Evolutionary conservation across 2,888 invertebrate genomes (phyloP).

Genomic region (Ectemnius continuus): DNA sequence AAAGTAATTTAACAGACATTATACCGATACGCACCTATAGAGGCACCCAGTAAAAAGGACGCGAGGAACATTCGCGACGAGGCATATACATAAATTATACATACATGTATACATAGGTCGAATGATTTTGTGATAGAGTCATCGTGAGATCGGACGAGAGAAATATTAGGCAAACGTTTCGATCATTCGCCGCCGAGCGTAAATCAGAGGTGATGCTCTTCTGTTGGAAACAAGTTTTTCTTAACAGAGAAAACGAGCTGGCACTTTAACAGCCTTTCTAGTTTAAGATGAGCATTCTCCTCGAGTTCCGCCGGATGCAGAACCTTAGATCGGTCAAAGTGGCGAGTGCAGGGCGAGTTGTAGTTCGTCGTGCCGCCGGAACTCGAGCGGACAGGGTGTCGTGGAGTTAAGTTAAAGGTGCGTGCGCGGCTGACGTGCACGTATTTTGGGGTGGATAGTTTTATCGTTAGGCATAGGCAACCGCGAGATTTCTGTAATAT

Average conservation of each 20-base stretch:
- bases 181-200: not conserved
- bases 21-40: not conserved
- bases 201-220: too few species aligned
- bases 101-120: conserved; percentile 6
- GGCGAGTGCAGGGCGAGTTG: too few species aligned
- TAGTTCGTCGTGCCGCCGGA: not conserved
- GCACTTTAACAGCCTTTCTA: too few species aligned
- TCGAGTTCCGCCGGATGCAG: too few species aligned
- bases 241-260: too few species aligned
- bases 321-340: too few species aligned
- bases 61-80: conserved; percentile 30
- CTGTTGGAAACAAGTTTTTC: too few species aligned
- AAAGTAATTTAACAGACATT: conserved; percentile 53
- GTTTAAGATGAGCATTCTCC: too few species aligned
- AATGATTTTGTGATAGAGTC: conserved; percentile 55
- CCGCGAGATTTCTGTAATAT: conserved; percentile 32
- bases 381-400: not conserved
- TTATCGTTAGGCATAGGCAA: conserved; percentile 42
- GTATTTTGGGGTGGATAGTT: conserved; percentile 35
- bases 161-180: too few species aligned
- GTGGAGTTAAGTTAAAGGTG: conserved; percentile 10
- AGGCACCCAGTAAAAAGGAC: conserved; percentile 10
- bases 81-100: conserved; percentile 41
- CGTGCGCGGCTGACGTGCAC: conserved; percentile 23
- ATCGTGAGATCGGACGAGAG: conserved; percentile 13